Conservation (phyloP, 2,888 invertebrate species). For the Drosophila quinaria region DNA sequence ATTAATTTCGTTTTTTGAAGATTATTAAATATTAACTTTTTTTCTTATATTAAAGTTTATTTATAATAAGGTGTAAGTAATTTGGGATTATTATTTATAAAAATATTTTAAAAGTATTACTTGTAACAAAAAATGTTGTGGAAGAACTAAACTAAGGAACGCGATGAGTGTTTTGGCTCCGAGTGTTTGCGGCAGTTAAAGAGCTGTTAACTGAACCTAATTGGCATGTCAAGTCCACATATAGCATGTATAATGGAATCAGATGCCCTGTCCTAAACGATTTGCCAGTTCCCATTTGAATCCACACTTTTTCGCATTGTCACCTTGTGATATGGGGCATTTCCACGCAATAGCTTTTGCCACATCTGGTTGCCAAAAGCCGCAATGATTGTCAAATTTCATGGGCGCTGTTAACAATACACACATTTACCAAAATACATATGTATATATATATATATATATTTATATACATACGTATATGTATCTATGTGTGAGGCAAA, state of each 20-base stretch:
- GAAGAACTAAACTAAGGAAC: too few species aligned
- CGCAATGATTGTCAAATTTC: slow-evolving; percentile 49
- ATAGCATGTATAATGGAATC: slow-evolving; percentile 17
- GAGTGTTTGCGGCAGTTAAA: slow-evolving; percentile 17
- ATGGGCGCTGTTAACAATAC: slow-evolving; percentile 4
- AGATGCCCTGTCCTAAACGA: slow-evolving; percentile 15
- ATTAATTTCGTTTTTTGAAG: not conserved
- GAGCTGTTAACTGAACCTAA: slow-evolving; percentile 32
- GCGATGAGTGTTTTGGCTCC: not conserved
- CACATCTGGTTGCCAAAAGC: slow-evolving; percentile 39
- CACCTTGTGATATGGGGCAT: slow-evolving; percentile 16
- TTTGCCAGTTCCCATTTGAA: slow-evolving; percentile 16
- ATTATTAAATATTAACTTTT: too few species aligned
- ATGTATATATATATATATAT: not conserved
- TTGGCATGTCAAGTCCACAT: slow-evolving; percentile 32
- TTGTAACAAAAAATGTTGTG: too few species aligned
- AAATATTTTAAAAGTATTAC: too few species aligned
- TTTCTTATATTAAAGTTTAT: too few species aligned
- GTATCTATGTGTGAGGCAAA: slow-evolving; percentile 4
- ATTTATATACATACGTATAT: not conserved
- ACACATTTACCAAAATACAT: not conserved
- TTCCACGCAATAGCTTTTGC: slow-evolving; percentile 30
- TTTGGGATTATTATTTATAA: too few species aligned
- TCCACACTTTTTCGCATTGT: slow-evolving; percentile 26
- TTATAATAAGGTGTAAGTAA: too few species aligned